These are phyloP conservation scores for Branchinecta sandiegonensis DNA, from an alignment of 2,888 invertebrate genomes.

Conservation along the genomic window DNA sequence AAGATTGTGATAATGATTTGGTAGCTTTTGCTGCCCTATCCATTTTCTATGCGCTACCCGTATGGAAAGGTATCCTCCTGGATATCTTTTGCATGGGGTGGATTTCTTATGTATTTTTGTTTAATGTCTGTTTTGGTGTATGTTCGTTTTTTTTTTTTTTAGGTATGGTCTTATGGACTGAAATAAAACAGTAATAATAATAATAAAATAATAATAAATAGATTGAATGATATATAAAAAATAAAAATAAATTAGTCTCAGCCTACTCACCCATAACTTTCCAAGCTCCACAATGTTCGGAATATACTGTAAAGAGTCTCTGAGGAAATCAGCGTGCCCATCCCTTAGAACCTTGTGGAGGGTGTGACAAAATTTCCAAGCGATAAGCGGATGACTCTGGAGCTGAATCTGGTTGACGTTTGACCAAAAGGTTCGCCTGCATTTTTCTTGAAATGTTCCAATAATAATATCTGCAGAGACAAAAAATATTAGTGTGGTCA, in stretches of 20 bases:
- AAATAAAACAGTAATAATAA: too few relatives aligned
- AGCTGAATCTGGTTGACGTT: slow-evolving; percentile 53
- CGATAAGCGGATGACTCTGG: slow-evolving; percentile 84
- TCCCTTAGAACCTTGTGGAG: slow-evolving; percentile 89
- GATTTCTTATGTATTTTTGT: too few relatives aligned
- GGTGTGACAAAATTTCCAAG: slow-evolving; percentile 98
- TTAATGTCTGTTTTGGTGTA: too few relatives aligned
- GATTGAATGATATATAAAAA: neutral
- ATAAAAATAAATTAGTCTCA: neutral
- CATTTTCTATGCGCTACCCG: too few relatives aligned
- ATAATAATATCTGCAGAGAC: slow-evolving; percentile 59
- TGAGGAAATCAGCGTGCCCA: slow-evolving; percentile 74
- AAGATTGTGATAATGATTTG: too few relatives aligned
- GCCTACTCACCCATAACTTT: slow-evolving; percentile 62
- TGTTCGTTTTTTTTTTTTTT: too few relatives aligned
- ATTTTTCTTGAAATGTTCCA: slow-evolving; percentile 83
- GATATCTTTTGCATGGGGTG: too few relatives aligned
- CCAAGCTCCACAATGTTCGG: slow-evolving; percentile 70
- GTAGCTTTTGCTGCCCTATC: too few relatives aligned
- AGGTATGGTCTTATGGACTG: too few relatives aligned
- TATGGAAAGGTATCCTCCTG: too few relatives aligned
- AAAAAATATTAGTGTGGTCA: neutral
- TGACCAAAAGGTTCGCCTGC: slow-evolving; percentile 81
- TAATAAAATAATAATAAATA: slow-evolving; percentile 15
- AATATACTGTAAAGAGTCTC: slow-evolving; percentile 67